Base-by-base conservation (phyloP, 2,888 invertebrate species). In the Sialis lutaria region DNA sequence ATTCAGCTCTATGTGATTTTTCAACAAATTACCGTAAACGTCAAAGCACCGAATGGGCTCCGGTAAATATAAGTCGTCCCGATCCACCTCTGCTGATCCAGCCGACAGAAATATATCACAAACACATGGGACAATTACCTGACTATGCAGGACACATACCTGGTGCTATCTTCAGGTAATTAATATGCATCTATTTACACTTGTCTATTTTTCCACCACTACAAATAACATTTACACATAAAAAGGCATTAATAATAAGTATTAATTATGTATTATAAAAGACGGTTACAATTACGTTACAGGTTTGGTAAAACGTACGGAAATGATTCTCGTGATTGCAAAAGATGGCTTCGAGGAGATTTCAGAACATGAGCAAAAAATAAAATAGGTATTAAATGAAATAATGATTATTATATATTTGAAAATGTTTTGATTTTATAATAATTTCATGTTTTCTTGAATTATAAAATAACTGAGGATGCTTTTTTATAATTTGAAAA, bases 111-210 rank as follows among this genome's bases (percentile, higher is more conserved):
- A 75, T 86, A 51, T 86, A 86, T 58, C 81, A 79, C 58, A 76
- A 76, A 50, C 77, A 82, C 54, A 72, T 79, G 35, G 83, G 85
- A 5, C 74, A 85, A 68, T 60, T 83, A 53, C 85, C 86, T 1
- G 81, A 77, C 62, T 87, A 86, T 62, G 73, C 75, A 2, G 86
- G 85, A 0, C 85, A 86, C 57, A 79, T 86, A 46, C 86, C 85
- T 0, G 86, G 86, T 12, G 72, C 70, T 48, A 67, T 71, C 55
- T 84, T 80, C 64, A 77, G 82, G 79, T 79, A 40, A 42, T 43
- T 45, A 33, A 43, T 4, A 13, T 5, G 2, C 10, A 44, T 13
- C 12, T 3, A 35, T 40, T 5, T n/a, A 35, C 10, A 6, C 10
- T 4, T 35, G 6, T 35, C 4, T 35, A 6, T 35, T 4, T 35